Evolutionary conservation across 2,797 vertebrate genomes (phyloP).

Genomic region (Clarias pachynema): DNA sequence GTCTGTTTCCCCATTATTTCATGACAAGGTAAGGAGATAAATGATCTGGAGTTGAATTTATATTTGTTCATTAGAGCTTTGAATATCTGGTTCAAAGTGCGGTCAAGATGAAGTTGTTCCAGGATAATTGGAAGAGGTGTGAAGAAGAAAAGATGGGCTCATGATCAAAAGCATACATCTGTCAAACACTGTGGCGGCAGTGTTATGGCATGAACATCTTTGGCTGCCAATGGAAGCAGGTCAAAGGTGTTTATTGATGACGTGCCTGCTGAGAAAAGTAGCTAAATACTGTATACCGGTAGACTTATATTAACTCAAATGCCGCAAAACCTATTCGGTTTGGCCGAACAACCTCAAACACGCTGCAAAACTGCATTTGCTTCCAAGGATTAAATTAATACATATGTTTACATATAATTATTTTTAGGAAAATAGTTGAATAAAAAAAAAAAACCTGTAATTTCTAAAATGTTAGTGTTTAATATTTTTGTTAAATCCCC

Average conservation of each 20-base stretch:
- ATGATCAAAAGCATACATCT: conserved; percentile 5
- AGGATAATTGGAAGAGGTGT: not conserved
- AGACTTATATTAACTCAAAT: not conserved
- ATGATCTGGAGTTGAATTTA: not conserved
- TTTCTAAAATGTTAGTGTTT: not conserved
- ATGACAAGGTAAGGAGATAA: not conserved
- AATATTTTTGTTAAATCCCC: not conserved
- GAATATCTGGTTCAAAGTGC: not conserved
- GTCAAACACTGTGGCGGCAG: not conserved
- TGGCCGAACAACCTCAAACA: not conserved
- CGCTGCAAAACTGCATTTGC: not conserved
- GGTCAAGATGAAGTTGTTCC: not conserved
- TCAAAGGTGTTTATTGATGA: too few relatives aligned
- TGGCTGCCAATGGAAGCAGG: not conserved
- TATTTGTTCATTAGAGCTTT: not conserved
- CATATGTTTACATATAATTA: not conserved
- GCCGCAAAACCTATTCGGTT: not conserved
- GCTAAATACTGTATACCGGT: not conserved
- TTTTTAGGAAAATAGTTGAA: not conserved
- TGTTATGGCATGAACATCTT: not conserved
- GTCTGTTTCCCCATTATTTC: not conserved
- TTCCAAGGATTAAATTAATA: not conserved
- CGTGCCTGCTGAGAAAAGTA: too few relatives aligned
- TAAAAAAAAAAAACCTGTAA: not conserved
- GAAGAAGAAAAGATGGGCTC: not conserved